Evolutionary conservation across 2,888 invertebrate species (phyloP), one percentile per base, ranked within the genome.

Genomic region (Panzeria rudis): DNA sequence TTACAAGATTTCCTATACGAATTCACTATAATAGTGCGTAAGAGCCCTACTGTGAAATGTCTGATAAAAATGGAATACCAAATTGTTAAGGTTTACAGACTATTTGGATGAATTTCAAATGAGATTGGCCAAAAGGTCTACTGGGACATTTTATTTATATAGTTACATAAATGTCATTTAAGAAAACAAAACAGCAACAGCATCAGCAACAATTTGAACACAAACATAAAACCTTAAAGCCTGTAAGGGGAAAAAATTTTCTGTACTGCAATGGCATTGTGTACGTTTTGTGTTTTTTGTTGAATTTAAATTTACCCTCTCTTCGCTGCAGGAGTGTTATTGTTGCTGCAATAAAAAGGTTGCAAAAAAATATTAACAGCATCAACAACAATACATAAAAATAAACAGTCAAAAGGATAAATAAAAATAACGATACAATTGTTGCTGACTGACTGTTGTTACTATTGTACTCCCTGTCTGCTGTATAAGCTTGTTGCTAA

Each of bases 391-490:
- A 41, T 11, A 78, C 17, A 61, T 61, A n/a, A 25, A 50, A 77
- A 69, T 35, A 61, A 29, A 11, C 47, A 69, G 25, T 52, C 15
- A 62, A 13, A 50, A 61, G 35, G 15, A 38, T 61, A 62, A 69
- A 54, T 44, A 41, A 52, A 47, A 71, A 61, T 62, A 78, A 71
- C 41, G 69, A 41, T 52, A 71, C 69, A 78, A 78, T 78, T 78
- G 78, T 71, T 62, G 38, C 61, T 66, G 47, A 23, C 25, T 73
- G 41, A 17, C 17, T 61, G 38, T 20, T 61, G 35, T 13, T 23
- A 4, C 29, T 44, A 20, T 15, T 20, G 38, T 5, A 15, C 23
- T 13, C 11, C 17, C 13, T 61, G 38, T 66, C 11, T 29, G 29
- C 32, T 11, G 17, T 61, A 3, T 41, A 17, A 7, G 29, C 11